Conservation (phyloP, 2,888 invertebrate species). For the Leptogaster cylindrica region DNA sequence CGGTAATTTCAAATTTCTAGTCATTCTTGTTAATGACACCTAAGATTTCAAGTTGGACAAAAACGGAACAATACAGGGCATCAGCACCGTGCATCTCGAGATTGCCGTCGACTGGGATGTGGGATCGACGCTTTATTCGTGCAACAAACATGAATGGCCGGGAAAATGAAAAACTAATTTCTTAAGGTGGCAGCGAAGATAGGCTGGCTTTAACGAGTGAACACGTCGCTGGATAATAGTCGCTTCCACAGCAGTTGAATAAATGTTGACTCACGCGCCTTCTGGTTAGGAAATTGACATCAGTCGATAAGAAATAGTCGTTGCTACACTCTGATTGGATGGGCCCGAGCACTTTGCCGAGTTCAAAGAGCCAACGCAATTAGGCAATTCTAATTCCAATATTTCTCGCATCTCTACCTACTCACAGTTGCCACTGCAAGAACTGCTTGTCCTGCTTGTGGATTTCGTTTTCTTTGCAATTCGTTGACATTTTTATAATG, state of each 20-base stretch:
- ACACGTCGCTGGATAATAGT: conserved; percentile 9
- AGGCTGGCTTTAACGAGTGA: conserved; percentile 27
- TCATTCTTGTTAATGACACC: conserved; percentile 34
- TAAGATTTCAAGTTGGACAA: conserved; percentile 16
- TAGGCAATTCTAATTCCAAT: too few species aligned
- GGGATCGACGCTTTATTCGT: neutral
- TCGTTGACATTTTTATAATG: too few species aligned
- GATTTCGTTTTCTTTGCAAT: too few species aligned
- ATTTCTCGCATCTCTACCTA: too few species aligned
- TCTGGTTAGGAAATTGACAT: conserved; percentile 25
- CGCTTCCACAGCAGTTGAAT: conserved; percentile 24
- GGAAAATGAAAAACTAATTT: conserved; percentile 15
- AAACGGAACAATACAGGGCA: conserved; percentile 10
- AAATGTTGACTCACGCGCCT: conserved; percentile 33
- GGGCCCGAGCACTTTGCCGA: neutral
- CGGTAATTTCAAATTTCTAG: conserved; percentile 35
- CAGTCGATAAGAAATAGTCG: conserved; percentile 7
- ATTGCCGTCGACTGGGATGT: neutral
- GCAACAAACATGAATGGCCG: conserved; percentile 26
- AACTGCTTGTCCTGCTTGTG: too few species aligned
- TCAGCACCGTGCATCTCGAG: neutral
- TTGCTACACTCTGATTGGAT: conserved; percentile 19
- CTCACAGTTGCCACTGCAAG: too few species aligned
- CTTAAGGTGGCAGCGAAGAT: neutral
- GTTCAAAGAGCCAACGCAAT: conserved; percentile 9